phyloP scores from a whole-genome alignment of 2,113 vertebrate species.

The Heliornis fulica region DNA sequence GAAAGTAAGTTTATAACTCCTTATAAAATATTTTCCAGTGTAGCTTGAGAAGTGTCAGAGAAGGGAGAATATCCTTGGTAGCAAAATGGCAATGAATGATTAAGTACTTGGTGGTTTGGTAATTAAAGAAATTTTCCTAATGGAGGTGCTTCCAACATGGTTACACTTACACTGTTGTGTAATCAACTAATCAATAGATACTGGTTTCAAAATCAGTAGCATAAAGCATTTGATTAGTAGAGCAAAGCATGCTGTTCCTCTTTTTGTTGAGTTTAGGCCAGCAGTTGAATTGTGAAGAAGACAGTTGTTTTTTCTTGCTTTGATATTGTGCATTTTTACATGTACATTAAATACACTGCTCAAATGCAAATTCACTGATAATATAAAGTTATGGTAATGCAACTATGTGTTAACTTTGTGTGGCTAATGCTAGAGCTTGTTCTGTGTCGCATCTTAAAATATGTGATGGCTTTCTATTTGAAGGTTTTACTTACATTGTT shows the following conservation, averaged over 20 bases:
- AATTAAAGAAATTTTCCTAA: background rate
- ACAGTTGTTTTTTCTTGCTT: background rate
- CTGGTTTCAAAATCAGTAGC: background rate
- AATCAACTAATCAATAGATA: background rate
- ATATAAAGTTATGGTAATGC: background rate
- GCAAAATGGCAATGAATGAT: background rate
- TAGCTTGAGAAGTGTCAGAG: background rate
- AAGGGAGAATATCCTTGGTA: background rate
- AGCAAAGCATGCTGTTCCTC: background rate
- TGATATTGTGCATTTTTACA: rapidly evolving
- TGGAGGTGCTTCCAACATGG: background rate
- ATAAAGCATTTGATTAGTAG: background rate
- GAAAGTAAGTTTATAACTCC: background rate
- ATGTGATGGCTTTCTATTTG: background rate
- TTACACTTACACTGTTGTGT: background rate
- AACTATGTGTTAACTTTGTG: background rate
- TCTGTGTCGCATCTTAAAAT: background rate
- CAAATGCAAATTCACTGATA: background rate
- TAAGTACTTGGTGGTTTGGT: background rate
- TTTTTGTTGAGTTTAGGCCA: background rate
- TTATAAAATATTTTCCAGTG: background rate
- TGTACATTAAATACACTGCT: background rate
- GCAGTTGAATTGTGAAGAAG: background rate
- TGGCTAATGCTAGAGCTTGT: background rate
- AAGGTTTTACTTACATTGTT: background rate